phyloP scores from a whole-genome alignment of 2,113 vertebrate species.

The Malaclemys terrapin region DNA sequence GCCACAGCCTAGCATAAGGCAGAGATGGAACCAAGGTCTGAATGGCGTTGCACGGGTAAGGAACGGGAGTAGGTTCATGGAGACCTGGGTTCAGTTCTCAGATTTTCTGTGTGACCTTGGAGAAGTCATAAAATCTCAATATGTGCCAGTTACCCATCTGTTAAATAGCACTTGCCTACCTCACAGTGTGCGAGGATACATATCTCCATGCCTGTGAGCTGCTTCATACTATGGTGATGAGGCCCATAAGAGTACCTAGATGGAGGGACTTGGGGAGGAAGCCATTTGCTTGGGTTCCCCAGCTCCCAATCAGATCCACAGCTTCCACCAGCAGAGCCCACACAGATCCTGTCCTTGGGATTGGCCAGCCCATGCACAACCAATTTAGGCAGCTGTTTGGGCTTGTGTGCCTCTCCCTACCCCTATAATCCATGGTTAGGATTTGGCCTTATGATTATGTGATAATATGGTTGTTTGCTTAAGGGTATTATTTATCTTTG shows the following conservation, averaged over 20 bases:
- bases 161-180: neutral
- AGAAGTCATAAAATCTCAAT: neutral
- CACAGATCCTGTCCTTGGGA: neutral
- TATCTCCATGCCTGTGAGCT: neutral
- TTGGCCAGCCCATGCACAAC: neutral
- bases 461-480: neutral
- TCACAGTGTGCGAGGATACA: neutral
- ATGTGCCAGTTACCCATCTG: neutral
- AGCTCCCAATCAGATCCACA: neutral
- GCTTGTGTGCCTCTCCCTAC: neutral
- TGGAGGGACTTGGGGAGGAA: neutral
- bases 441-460: neutral
- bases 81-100: neutral
- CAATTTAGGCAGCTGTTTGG: neutral
- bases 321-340: neutral
- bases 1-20: neutral
- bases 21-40: neutral
- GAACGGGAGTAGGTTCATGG: neutral
- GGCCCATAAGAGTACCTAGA: neutral
- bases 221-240: too few species aligned
- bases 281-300: neutral
- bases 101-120: neutral
- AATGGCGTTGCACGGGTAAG: neutral
- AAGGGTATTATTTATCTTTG: neutral
- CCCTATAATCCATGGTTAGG: neutral